These are phyloP conservation scores for Atopsyche davidsoni DNA, from an alignment of 1,140 invertebrate species.

Conservation along the genomic window DNA sequence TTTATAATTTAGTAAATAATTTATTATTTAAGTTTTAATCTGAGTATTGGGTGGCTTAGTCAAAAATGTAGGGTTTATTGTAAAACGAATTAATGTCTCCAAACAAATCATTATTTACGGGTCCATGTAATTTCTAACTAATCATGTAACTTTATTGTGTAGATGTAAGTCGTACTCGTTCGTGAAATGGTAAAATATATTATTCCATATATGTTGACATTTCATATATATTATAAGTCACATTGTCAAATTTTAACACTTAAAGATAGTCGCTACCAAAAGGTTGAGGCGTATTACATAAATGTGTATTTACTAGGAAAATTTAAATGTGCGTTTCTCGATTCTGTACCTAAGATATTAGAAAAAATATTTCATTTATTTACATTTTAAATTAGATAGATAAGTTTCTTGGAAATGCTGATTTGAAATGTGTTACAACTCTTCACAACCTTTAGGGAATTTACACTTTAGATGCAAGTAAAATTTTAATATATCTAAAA, in stretches of 20 bases:
- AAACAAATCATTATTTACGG: conserved; percentile 31
- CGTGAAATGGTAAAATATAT: conserved; percentile 4
- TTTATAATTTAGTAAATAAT: conserved; percentile 1
- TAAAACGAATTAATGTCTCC: conserved; percentile 20
- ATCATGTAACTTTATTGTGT: conserved; percentile 21
- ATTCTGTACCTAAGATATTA: no score
- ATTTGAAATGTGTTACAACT: no score
- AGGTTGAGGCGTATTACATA: no score
- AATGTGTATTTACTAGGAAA: no score
- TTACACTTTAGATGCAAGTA: no score
- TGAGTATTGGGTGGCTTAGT: conserved; percentile 16
- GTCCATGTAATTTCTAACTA: conserved; percentile 28
- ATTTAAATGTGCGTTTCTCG: no score
- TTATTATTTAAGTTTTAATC: conserved; percentile 4
- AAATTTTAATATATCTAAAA: no score
- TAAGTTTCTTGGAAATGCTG: no score
- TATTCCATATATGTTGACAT: conserved; percentile 18
- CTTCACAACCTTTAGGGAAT: no score
- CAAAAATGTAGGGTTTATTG: conserved; percentile 23
- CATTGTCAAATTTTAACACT: background rate
- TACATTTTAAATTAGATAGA: no score
- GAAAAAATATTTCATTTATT: no score
- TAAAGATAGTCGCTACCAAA: no score
- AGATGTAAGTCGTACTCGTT: conserved; percentile 19
- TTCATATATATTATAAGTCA: background rate